Base-by-base conservation (phyloP, 2,797 vertebrate species). In the Pangasius krempfi region DNA sequence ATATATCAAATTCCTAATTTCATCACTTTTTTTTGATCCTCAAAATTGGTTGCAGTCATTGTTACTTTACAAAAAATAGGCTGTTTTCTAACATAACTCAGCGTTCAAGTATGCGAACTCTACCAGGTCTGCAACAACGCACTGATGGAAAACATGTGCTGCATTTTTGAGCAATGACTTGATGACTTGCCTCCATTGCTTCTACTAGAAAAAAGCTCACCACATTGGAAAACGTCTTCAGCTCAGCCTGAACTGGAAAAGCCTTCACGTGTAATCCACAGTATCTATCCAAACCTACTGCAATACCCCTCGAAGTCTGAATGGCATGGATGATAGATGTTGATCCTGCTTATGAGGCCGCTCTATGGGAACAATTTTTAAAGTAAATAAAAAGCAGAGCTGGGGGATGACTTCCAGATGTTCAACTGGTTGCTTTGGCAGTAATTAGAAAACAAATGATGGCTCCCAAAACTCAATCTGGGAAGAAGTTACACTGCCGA, bases 391-490 rank as follows among this genome's bases (percentile, higher is more conserved):
- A 94, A 94, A 90, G 93, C 92, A 91, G 91, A 89, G 87, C 90
- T 73, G 56, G 76, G 83, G 93, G 95, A 97, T 96, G 94, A 94
- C 92, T 97, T 97, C 97, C 98, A 98, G 97, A 97, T 98, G 97
- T 97, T 95, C 75, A 93, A 96, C 92, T 92, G 93, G 92, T 96
- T 94, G 86, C 93, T 96, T 96, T 97, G 96, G 96, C 96, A 94
- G 94, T 89, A 93, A 94, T 92, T 92, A 91, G 93, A 93, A 95
- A 95, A 94, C 92, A 90, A 86, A 85, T 88, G 68, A 90, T 95
- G 93, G 95, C 93, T 95, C 40, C 91, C 64, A 54, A 85, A 91
- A 87, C 66, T 92, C 89, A 89, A 79, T 64, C 90, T 86, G 81
- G 92, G 91, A 93, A 92, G 93, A 94, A 92, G 89, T 91, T 76